Percentiles rank a stretch among this genome's conserved stretches.
phyloP scores from a whole-genome alignment of 1,140 invertebrate species.

The Ceratoteleas bidentatus region DNA sequence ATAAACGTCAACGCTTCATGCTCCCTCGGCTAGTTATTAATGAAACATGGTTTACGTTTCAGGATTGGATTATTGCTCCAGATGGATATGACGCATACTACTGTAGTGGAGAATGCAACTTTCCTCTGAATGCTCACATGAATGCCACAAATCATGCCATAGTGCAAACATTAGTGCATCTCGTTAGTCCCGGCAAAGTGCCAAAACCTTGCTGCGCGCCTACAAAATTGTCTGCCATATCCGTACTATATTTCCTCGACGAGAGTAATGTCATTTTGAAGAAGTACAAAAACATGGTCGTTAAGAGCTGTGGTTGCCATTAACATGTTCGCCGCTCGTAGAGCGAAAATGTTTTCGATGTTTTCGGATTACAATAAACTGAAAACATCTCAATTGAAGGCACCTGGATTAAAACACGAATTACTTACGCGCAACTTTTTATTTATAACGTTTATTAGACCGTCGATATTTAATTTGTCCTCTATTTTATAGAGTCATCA shows the following conservation, averaged over 20 bases:
- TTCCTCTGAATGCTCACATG: constrained; percentile 94
- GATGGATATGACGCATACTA: constrained; percentile 97
- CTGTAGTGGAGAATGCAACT: constrained; percentile 96
- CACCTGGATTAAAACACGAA: too few relatives aligned
- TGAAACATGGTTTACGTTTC: too few relatives aligned
- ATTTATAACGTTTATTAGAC: too few relatives aligned
- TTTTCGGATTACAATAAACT: too few relatives aligned
- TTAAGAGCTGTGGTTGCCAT: constrained; percentile 97
- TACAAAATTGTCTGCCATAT: constrained; percentile 92
- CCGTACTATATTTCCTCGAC: constrained; percentile 94
- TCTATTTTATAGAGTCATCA: too few relatives aligned
- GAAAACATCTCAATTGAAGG: too few relatives aligned
- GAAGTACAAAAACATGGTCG: constrained; percentile 97
- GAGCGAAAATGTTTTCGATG: too few relatives aligned
- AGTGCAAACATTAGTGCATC: constrained; percentile 95
- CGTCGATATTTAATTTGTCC: too few relatives aligned
- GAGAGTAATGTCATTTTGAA: constrained; percentile 96
- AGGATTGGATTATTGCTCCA: constrained; percentile 98
- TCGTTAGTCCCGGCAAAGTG: constrained; percentile 89
- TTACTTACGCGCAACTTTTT: too few relatives aligned
- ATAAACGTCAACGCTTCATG: too few relatives aligned
- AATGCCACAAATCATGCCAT: constrained; percentile 98
- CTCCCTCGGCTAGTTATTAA: too few relatives aligned
- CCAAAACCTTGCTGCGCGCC: constrained; percentile 96
- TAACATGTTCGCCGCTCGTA: constrained; percentile 81